Base-by-base conservation (phyloP, 1,140 invertebrate genomes). In the Lepidurus couesii region DNA sequence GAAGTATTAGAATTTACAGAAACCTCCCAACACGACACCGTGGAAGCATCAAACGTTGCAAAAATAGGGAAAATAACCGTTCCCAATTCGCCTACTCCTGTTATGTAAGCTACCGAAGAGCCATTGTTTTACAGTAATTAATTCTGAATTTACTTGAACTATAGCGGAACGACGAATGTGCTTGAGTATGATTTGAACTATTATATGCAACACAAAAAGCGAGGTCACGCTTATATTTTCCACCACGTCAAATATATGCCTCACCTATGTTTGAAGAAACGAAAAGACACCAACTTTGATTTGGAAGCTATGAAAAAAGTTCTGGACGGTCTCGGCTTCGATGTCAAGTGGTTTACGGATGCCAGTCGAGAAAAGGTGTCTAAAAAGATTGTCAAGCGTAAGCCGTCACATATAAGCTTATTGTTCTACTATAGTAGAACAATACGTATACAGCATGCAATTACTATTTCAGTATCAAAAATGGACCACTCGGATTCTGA, bases 401-500 rank as follows among this genome's bases (percentile, higher is more conserved):
- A 77, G 44, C 34, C 74, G 75, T 42, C 4, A 21, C 44, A 77
- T 43, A 45, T 42, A 45, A 43, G 73, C 24, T n/a, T 74, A n/a
- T 65, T 65, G 44, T 78, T 74, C n/a, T 44, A 10, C 86, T 26
- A n/a, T n/a, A n/a, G n/a, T n/a, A n/a, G n/a, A n/a, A n/a, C n/a
- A n/a, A n/a, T n/a, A n/a, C n/a, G n/a, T n/a, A n/a, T n/a, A 75
- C 81, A 75, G 73, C 47, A 77, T 16, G 77, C 75, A 74, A 76
- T 65, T 83, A 81, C 83, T 81, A 81, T 85, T 85, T 79, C 82
- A 91, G 92, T 88, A 74, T 87, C 91, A 44, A 86, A 88, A 74
- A 86, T 88, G 84, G 92, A 96, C 85, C 93, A 96, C 84, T 86
- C 88, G 9, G 87, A 94, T 42, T 86, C 90, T 82, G 94, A 96